These are phyloP conservation scores for Trematomus loennbergii DNA, from an alignment of 2,113 vertebrate species.

Conservation along the genomic window DNA sequence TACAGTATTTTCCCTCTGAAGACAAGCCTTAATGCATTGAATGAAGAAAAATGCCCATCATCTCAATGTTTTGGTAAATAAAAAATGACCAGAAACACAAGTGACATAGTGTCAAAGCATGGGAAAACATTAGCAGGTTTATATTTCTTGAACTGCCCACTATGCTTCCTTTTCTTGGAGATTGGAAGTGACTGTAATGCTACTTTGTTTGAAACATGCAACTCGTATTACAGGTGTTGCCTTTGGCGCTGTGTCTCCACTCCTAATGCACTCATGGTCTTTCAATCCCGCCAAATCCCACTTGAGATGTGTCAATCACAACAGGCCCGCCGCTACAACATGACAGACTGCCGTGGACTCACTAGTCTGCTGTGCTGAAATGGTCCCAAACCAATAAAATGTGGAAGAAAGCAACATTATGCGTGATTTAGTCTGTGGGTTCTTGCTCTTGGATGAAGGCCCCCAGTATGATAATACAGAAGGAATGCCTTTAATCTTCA, in stretches of 20 bases:
- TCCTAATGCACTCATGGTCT: conserved; percentile 46
- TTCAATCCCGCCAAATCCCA: conserved; percentile 52
- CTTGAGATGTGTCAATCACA: conserved; percentile 67
- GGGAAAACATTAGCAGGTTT: not conserved
- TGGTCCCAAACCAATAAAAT: conserved; percentile 42
- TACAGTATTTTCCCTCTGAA: conserved; percentile 38
- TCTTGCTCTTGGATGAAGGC: conserved; percentile 41
- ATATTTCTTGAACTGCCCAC: not conserved
- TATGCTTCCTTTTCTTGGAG: conserved; percentile 12
- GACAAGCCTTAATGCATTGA: conserved; percentile 33
- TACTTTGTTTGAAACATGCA: conserved; percentile 43
- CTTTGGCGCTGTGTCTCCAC: conserved; percentile 59
- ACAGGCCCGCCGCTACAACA: conserved; percentile 15
- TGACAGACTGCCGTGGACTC: conserved; percentile 7
- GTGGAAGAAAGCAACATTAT: conserved; percentile 43
- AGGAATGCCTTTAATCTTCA: conserved; percentile 50
- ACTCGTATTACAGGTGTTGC: conserved; percentile 70
- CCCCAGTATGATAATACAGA: conserved; percentile 28
- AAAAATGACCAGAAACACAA: conserved; percentile 26
- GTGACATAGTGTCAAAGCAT: conserved; percentile 10
- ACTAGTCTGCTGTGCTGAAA: conserved; percentile 30
- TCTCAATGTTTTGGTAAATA: conserved; percentile 56
- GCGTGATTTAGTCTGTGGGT: conserved; percentile 52
- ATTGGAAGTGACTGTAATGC: conserved; percentile 46
- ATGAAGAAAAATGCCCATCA: conserved; percentile 50